These are phyloP conservation scores for Brienomyrus longianalis DNA, from an alignment of 2,113 vertebrate genomes.

Conservation along the genomic window DNA sequence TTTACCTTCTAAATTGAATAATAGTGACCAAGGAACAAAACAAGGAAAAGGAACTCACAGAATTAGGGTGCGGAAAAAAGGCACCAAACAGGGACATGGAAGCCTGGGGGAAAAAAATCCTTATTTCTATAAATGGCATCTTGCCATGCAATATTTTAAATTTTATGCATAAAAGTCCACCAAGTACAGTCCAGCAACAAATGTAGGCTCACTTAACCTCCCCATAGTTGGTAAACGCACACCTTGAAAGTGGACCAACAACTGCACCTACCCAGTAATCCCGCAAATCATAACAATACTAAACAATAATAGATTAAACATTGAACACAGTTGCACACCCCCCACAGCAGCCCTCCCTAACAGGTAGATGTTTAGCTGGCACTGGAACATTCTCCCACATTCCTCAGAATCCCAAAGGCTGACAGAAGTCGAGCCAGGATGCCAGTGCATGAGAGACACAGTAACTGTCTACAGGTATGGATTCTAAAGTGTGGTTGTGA, in stretches of 20 bases:
- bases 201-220: slow-evolving; percentile 22
- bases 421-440: neutral
- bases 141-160: slow-evolving; percentile 14
- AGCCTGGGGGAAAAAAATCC: neutral
- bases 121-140: slow-evolving; percentile 13
- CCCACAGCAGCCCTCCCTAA: neutral
- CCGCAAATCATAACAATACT: slow-evolving; percentile 27
- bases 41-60: slow-evolving; percentile 4
- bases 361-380: neutral
- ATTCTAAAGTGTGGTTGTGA: neutral
- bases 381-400: neutral
- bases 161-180: neutral
- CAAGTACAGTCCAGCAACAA: slow-evolving; percentile 21
- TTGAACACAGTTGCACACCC: slow-evolving; percentile 2
- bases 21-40: slow-evolving; percentile 21
- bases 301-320: slow-evolving; percentile 27
- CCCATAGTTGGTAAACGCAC: slow-evolving; percentile 35
- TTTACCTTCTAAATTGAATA: slow-evolving; percentile 1
- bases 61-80: slow-evolving; percentile 10
- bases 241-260: slow-evolving; percentile 42
- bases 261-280: slow-evolving; percentile 37
- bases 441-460: neutral
- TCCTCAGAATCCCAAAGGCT: neutral
- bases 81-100: slow-evolving; percentile 1
- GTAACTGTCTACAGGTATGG: neutral